These are phyloP conservation scores for Microcebus murinus DNA, from an alignment of 2,113 vertebrate genomes.

Conservation along the genomic window DNA sequence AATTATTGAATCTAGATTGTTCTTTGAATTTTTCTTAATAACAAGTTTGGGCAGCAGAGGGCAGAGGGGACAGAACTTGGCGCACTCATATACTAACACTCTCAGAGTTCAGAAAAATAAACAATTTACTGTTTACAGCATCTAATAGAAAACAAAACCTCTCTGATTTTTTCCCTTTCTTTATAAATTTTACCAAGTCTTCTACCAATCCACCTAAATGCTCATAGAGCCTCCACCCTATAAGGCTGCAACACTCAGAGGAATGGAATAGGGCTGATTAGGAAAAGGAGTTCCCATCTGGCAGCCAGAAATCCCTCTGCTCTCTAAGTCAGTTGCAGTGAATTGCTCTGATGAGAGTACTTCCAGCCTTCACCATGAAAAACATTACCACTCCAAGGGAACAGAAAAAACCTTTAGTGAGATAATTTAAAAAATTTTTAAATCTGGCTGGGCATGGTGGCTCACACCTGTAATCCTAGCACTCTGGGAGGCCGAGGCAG, in stretches of 20 bases:
- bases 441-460: background rate
- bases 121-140: background rate
- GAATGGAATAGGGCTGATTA: background rate
- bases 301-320: background rate
- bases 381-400: background rate
- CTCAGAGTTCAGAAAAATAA: background rate
- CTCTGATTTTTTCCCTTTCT: background rate
- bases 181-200: background rate
- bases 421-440: background rate
- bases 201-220: background rate
- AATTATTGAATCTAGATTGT: background rate
- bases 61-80: background rate
- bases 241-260: background rate
- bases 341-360: background rate
- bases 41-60: background rate
- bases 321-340: background rate
- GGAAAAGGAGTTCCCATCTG: background rate
- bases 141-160: background rate
- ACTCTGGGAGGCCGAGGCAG: too few species aligned
- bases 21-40: slow-evolving; percentile 37
- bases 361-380: background rate
- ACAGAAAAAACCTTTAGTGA: background rate
- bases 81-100: background rate
- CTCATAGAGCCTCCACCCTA: background rate
- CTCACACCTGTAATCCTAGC: too few species aligned